A percentile compares a stretch with the other conserved stretches of the same genome.
Evolutionary conservation across 2,113 vertebrate genomes (phyloP).

Genomic region (Meles meles): DNA sequence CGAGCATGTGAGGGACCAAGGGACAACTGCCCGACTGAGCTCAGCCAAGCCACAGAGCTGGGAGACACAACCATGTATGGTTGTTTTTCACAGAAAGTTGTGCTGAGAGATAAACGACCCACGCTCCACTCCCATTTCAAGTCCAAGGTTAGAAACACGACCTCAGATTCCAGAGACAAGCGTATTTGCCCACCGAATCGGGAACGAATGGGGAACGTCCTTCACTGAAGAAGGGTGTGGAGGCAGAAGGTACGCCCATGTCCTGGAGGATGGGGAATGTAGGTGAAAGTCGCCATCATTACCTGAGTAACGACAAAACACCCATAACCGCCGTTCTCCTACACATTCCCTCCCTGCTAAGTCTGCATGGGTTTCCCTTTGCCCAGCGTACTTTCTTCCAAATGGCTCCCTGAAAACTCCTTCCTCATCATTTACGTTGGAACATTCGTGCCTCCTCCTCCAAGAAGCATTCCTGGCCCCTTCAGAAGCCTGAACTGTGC

Average conservation of each 20-base stretch:
- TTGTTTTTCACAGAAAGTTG: no score
- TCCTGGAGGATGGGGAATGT: fast-evolving
- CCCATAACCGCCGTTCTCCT: background rate
- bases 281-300: fast-evolving
- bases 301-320: background rate
- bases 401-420: background rate
- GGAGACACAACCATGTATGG: fast-evolving
- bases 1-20: background rate
- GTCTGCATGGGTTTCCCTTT: background rate
- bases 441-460: background rate
- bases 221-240: background rate
- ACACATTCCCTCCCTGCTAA: background rate
- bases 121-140: background rate
- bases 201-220: background rate
- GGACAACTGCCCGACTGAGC: background rate
- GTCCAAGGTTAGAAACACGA: background rate
- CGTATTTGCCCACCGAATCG: background rate
- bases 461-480: background rate
- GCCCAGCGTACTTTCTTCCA: background rate
- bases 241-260: fast-evolving
- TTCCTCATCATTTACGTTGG: background rate
- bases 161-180: background rate
- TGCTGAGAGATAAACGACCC: background rate
- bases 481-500: no score
- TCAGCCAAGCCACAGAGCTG: background rate